These are phyloP conservation scores for Eurytoma californica DNA, from an alignment of 2,888 invertebrate species.

Conservation along the genomic window DNA sequence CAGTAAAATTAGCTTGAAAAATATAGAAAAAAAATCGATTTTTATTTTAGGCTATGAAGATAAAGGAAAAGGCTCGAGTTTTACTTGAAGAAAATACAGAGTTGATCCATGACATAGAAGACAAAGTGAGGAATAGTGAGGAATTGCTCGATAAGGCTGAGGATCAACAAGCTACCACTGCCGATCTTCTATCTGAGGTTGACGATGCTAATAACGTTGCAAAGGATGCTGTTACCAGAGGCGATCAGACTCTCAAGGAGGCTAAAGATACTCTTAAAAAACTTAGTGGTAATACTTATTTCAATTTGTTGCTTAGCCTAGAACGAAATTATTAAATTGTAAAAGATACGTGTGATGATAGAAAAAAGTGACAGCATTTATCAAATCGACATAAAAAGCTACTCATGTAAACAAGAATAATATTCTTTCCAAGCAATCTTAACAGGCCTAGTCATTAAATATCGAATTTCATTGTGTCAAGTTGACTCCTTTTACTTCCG, in stretches of 20 bases:
- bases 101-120: constrained; percentile 80
- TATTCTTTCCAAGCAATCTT: too few species aligned
- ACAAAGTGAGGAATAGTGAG: constrained; percentile 81
- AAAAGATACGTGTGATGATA: too few species aligned
- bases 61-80: constrained; percentile 80
- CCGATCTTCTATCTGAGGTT: constrained; percentile 87
- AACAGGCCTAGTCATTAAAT: too few species aligned
- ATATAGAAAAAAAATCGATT: not conserved
- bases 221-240: constrained; percentile 88
- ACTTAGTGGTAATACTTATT: constrained; percentile 78
- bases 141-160: constrained; percentile 81
- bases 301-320: not conserved
- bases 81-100: constrained; percentile 78
- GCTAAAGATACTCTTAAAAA: constrained; percentile 88
- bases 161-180: constrained; percentile 86
- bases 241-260: constrained; percentile 87
- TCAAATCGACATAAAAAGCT: too few species aligned
- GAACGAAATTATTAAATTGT: too few species aligned
- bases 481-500: too few species aligned
- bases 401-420: too few species aligned
- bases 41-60: constrained; percentile 71
- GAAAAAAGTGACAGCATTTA: too few species aligned
- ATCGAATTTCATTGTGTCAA: too few species aligned
- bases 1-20: not conserved
- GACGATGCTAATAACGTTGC: constrained; percentile 87